These are phyloP conservation scores for Mormyrus iriodes DNA, from an alignment of 2,113 vertebrate genomes.

Conservation along the genomic window DNA sequence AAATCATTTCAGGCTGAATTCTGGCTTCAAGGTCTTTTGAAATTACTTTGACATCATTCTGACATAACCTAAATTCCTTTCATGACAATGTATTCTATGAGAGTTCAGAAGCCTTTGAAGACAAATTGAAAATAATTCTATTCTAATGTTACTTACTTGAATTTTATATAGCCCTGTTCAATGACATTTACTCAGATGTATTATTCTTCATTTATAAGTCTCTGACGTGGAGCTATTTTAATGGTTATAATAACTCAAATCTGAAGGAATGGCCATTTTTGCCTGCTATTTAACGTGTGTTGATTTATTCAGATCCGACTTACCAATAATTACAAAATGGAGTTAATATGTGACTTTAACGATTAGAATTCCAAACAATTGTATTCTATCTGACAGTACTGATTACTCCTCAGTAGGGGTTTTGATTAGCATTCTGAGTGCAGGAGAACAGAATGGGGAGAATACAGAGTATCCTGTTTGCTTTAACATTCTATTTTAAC, in stretches of 20 bases:
- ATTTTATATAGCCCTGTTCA: constrained; percentile 1
- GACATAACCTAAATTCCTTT: background rate
- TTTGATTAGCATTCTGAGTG: constrained; percentile 1
- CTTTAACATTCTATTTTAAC: background rate
- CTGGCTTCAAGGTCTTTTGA: background rate
- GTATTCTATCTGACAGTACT: background rate
- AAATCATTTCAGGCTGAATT: background rate
- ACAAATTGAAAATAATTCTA: background rate
- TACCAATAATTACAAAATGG: background rate
- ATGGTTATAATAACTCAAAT: background rate
- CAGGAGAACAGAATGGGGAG: background rate
- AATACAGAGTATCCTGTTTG: background rate
- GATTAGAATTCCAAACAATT: background rate
- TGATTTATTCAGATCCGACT: background rate
- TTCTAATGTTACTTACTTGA: background rate
- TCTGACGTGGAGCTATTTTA: background rate
- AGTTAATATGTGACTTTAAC: background rate
- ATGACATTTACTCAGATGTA: background rate
- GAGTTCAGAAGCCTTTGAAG: background rate
- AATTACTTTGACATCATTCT: background rate
- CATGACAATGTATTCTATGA: background rate
- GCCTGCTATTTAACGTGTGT: background rate
- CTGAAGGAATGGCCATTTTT: background rate
- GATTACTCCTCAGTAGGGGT: background rate
- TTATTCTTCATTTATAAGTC: background rate